These are phyloP conservation scores for Mythimna lalbum DNA, from an alignment of 2,888 invertebrate species.

Conservation along the genomic window DNA sequence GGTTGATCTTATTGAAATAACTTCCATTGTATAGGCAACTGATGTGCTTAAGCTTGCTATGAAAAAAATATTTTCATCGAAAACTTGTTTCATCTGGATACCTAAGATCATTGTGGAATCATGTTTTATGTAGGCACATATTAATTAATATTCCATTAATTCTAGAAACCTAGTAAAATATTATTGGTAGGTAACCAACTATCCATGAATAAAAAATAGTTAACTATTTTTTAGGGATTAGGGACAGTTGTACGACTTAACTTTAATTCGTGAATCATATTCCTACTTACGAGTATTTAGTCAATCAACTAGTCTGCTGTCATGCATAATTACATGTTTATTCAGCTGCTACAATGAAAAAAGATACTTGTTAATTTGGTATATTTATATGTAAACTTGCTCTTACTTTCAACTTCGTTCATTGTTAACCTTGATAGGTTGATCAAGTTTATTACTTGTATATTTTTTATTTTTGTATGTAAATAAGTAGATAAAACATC, in stretches of 20 bases:
- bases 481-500: conserved; percentile 1
- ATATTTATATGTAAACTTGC: background rate
- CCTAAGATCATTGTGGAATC: no score
- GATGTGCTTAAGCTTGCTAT: no score
- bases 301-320: background rate
- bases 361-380: background rate
- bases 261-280: background rate
- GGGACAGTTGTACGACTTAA: background rate
- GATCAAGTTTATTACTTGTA: background rate
- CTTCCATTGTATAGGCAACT: no score
- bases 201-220: no score
- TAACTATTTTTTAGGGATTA: no score
- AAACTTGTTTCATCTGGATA: no score
- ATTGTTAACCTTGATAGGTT: background rate
- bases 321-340: conserved; percentile 1
- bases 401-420: background rate
- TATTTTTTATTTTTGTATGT: background rate
- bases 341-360: conserved; percentile 7
- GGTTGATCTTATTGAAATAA: no score
- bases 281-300: background rate
- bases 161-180: no score
- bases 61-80: no score
- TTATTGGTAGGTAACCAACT: no score
- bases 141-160: no score
- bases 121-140: no score